Conservation (phyloP, 2,797 vertebrate species). For the Peromyscus attwateri region DNA sequence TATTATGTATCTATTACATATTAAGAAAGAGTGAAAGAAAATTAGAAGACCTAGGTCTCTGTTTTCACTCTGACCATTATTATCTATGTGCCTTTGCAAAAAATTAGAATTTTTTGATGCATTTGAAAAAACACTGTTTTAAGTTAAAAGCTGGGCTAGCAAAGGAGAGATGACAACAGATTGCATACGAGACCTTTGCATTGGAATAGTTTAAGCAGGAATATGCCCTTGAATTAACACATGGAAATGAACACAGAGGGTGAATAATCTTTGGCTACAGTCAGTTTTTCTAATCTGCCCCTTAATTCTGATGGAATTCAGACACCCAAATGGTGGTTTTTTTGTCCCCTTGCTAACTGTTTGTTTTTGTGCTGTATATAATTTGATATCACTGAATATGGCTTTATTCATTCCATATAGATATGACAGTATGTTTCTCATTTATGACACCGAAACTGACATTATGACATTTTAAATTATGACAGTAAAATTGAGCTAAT, state of each 20-base stretch:
- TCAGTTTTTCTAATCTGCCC: neutral
- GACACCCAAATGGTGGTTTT: neutral
- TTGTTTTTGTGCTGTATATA: neutral
- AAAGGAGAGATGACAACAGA: neutral
- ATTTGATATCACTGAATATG: neutral
- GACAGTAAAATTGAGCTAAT: neutral
- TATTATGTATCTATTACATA: conserved; percentile 10
- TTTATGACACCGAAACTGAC: conserved; percentile 1
- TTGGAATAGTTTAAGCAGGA: neutral
- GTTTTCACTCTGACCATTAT: neutral
- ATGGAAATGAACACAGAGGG: neutral
- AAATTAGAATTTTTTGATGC: neutral
- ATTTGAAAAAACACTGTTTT: neutral
- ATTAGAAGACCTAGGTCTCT: neutral
- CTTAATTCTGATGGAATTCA: conserved; percentile 3
- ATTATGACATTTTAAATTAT: neutral
- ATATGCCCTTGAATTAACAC: neutral
- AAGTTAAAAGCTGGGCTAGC: neutral
- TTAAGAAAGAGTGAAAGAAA: neutral
- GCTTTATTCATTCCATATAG: neutral
- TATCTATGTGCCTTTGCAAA: neutral
- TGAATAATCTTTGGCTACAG: neutral
- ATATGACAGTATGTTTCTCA: neutral
- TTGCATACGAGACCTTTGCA: neutral
- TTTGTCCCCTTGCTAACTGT: neutral